Evolutionary conservation across 2,888 invertebrate species (phyloP), one percentile per base, ranked within the genome.

Genomic region (Perithous albicinctus): DNA sequence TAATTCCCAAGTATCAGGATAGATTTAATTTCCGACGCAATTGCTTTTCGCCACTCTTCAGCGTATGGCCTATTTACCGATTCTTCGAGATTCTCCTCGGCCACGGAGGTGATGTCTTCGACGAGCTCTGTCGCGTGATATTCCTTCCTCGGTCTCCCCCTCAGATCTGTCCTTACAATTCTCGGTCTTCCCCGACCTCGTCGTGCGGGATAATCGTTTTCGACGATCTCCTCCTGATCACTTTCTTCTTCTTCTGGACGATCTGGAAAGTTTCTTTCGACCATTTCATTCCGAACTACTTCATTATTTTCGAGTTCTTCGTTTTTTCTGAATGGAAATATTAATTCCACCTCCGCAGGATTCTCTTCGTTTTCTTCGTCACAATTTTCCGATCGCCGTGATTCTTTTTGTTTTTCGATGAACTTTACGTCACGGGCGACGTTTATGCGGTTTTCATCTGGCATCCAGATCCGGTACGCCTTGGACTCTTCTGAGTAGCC

Each of bases 401-500:
- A n/a, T n/a, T n/a, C n/a, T n/a, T n/a, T n/a, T n/a, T n/a, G n/a
- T n/a, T n/a, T n/a, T n/a, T n/a, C n/a, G n/a, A n/a, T n/a, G n/a
- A n/a, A n/a, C n/a, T n/a, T n/a, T n/a, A n/a, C n/a, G n/a, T n/a
- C n/a, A n/a, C n/a, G n/a, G 29, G 5, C 63, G 15, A 82, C 48
- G 8, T 64, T 51, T 1, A 78, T 29, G 26, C 72, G 73, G 56
- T 74, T 66, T 35, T 79, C 74, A 6, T 41, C 48, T 20, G 74
- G 77, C 20, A 84, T 1, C 82, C 82, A 83, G 5, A 83, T 48
- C 6, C 84, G 38, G 46, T 77, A 80, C n/a, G 72, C 82, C 46
- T 84, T 84, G 1, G 84, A 78, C 51, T 80, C 66, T n/a, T 77
- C 75, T 0, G 66, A 70, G 43, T 82, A 84, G 8, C 80, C 84